These are phyloP conservation scores for Xylocopa sonorina DNA, from an alignment of 1,140 invertebrate species.

Conservation along the genomic window DNA sequence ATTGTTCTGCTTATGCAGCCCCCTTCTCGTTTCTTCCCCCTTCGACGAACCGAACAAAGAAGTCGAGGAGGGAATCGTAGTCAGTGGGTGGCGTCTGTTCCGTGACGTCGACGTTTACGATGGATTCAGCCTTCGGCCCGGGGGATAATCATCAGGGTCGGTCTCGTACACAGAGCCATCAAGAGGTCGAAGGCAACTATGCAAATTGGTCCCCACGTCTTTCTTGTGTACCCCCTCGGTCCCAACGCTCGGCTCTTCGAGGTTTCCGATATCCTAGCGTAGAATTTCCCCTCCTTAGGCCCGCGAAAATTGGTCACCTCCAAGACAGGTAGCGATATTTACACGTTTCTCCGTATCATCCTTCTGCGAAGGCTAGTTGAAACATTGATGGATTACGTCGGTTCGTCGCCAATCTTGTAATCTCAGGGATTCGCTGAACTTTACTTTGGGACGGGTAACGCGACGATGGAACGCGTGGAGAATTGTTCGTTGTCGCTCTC, in stretches of 20 bases:
- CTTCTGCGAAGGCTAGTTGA: neutral
- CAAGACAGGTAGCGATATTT: slow-evolving; percentile 32
- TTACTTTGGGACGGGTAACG: too few species aligned
- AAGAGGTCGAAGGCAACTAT: slow-evolving; percentile 46
- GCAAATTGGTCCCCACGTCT: slow-evolving; percentile 37
- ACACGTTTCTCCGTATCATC: neutral
- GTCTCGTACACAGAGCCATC: slow-evolving; percentile 25
- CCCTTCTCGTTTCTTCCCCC: neutral
- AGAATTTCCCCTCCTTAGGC: slow-evolving; percentile 18
- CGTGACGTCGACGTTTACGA: slow-evolving; percentile 46
- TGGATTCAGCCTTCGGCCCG: slow-evolving; percentile 42
- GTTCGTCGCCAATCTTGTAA: neutral
- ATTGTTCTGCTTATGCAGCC: slow-evolving; percentile 20
- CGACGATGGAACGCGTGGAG: neutral
- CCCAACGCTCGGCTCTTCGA: neutral
- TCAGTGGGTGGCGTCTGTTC: slow-evolving; percentile 34
- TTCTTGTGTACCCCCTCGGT: slow-evolving; percentile 9
- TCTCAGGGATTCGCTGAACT: neutral
- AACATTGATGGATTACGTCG: neutral
- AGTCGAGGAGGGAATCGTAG: slow-evolving; percentile 36
- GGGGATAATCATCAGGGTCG: slow-evolving; percentile 51
- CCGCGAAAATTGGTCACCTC: slow-evolving; percentile 46
- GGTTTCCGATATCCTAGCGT: neutral
- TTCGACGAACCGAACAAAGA: slow-evolving; percentile 30
- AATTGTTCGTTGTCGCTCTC: neutral